Conservation (phyloP, 1,140 invertebrate species). For the Cecropterus lyciades region DNA sequence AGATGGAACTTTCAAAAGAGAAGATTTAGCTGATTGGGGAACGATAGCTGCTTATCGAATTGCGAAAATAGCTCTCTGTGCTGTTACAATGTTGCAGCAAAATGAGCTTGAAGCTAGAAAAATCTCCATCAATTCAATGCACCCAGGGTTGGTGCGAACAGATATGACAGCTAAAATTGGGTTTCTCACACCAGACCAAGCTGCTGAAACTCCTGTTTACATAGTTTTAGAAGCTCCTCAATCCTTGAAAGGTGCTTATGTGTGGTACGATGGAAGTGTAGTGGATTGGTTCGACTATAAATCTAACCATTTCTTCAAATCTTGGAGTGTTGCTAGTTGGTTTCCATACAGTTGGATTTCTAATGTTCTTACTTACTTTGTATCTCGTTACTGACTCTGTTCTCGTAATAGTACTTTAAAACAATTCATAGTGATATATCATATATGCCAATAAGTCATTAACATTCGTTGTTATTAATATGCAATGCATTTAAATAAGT, state of each 20-base stretch:
- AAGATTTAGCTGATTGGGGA: slow-evolving; percentile 83
- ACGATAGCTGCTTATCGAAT: slow-evolving; percentile 85
- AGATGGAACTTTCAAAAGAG: slow-evolving; percentile 69
- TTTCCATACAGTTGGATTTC: neutral
- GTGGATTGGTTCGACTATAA: slow-evolving; percentile 71
- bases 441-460: too few relatives aligned
- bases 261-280: slow-evolving; percentile 69
- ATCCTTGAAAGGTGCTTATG: slow-evolving; percentile 68
- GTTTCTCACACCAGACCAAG: slow-evolving; percentile 87
- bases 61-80: slow-evolving; percentile 88
- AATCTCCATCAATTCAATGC: slow-evolving; percentile 87
- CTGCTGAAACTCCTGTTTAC: slow-evolving; percentile 70
- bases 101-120: slow-evolving; percentile 84
- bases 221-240: slow-evolving; percentile 65
- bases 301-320: slow-evolving; percentile 35
- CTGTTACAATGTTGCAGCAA: slow-evolving; percentile 87
- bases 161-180: slow-evolving; percentile 89
- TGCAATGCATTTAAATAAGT: too few relatives aligned
- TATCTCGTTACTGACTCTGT: neutral
- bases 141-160: slow-evolving; percentile 88
- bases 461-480: too few relatives aligned
- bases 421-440: too few relatives aligned
- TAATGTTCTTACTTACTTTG: neutral
- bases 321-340: neutral
- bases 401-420: too few relatives aligned